These are phyloP conservation scores for Caenorhabditis panamensis DNA, from an alignment of 2,888 invertebrate species.

Conservation along the genomic window DNA sequence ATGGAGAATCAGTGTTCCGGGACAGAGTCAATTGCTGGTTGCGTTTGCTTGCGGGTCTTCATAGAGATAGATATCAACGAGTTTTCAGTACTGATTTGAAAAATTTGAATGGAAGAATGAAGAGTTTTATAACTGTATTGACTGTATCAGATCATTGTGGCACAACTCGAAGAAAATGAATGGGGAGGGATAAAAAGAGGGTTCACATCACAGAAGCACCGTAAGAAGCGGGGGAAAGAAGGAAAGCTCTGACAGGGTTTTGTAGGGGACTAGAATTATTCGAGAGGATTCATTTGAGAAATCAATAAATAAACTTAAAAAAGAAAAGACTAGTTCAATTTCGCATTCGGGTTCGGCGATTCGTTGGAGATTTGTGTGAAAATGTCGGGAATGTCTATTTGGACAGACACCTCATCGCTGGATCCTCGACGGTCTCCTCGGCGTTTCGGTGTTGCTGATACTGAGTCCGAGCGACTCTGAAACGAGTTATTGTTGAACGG, in stretches of 20 bases:
- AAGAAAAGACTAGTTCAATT: neutral
- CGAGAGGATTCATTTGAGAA: too few relatives aligned
- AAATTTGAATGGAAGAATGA: neutral
- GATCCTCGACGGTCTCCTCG: slow-evolving; percentile 26
- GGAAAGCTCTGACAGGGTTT: neutral
- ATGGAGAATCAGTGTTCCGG: slow-evolving; percentile 51
- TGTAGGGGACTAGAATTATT: too few relatives aligned
- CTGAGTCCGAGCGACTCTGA: slow-evolving; percentile 43
- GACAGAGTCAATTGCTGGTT: slow-evolving; percentile 27
- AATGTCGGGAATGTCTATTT: slow-evolving; percentile 43
- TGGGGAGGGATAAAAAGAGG: neutral
- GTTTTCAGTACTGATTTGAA: neutral
- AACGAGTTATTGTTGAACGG: slow-evolving; percentile 1
- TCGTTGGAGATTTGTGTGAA: slow-evolving; percentile 23
- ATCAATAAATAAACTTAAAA: slow-evolving; percentile 7
- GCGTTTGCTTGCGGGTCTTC: slow-evolving; percentile 41
- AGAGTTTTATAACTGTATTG: too few relatives aligned
- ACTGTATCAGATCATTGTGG: too few relatives aligned
- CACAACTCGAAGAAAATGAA: slow-evolving; percentile 10
- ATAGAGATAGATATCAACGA: neutral
- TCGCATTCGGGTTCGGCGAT: neutral
- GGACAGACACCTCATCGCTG: slow-evolving; percentile 32
- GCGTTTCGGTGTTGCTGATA: slow-evolving; percentile 16
- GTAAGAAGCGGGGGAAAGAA: slow-evolving; percentile 4
- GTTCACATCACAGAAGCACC: slow-evolving; percentile 15